Conservation (phyloP, 2,113 vertebrate species). For the Eurystomus gularis region DNA sequence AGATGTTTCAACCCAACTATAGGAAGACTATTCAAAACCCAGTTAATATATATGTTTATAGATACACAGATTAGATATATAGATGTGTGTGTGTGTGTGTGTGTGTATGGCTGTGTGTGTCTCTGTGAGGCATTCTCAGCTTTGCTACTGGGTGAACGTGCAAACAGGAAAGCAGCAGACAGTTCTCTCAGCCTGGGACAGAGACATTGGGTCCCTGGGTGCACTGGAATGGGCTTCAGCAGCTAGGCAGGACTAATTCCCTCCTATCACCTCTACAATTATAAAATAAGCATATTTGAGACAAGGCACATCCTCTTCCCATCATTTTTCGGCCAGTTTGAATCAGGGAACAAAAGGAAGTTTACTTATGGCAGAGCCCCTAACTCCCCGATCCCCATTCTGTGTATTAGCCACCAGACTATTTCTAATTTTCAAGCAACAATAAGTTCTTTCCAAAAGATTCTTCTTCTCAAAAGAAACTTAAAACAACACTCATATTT, state of each 20-base stretch:
- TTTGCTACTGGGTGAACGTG: neutral
- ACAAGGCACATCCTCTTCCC: neutral
- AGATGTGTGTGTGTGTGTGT: accelerated
- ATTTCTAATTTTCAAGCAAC: neutral
- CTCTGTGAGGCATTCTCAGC: neutral
- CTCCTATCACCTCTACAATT: neutral
- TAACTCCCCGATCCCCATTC: neutral
- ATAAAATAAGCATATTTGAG: neutral
- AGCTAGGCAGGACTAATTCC: neutral
- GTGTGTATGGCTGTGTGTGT: neutral
- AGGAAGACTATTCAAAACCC: neutral
- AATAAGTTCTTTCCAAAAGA: neutral
- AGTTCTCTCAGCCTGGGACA: neutral
- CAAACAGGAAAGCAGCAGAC: neutral
- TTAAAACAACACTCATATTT: neutral
- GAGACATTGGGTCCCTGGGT: neutral
- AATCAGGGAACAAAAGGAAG: neutral
- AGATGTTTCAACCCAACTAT: neutral
- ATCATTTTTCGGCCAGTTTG: neutral
- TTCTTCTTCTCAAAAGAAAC: neutral
- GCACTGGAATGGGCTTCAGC: neutral
- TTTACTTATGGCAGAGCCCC: neutral
- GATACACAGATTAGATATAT: neutral
- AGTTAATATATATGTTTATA: neutral
- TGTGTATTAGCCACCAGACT: neutral